Base-by-base conservation (phyloP, 2,888 invertebrate genomes). In the Ormia ochracea region DNA sequence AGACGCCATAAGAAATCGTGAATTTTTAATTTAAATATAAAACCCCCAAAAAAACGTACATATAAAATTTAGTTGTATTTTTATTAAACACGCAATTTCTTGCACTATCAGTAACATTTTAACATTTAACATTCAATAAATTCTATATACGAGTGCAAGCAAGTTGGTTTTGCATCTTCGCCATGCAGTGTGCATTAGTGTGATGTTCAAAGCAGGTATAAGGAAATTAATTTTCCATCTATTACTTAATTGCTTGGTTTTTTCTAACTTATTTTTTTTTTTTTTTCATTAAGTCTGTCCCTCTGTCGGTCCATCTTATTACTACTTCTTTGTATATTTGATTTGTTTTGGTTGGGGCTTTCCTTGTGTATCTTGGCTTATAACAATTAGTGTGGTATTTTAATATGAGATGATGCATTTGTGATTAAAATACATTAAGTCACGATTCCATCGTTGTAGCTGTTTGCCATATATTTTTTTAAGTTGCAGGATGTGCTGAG, bases 341-440 rank as follows among this genome's bases (percentile, higher is more conserved):
- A 23, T 50, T 66, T 50, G 36, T 19, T 21, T 45, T 36, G 19
- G 12, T 14, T 41, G 58, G 14, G 12, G 17, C 7, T 36, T 28
- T 19, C 45, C 2, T 61, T 50, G 63, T 66, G 12, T 41, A 45
- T 38, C n/a, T 75, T 66, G 43, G 56, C 48, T 77, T 78, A 69
- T 78, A 78, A 81, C 81, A 81, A 81, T 81, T 81, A 81, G 81
- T 74, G 77, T 74, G 77, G 81, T 81, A 81, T 81, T 81, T 81
- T 81, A 81, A 78, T 81, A 65, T 74, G 66, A 74, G 81, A 76
- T 76, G 76, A 80, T 72, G 80, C 63, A 68, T 76, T 80, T 76
- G 68, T 73, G 80, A 80, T 80, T 80, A 80, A 73, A 72, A 68
- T 68, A 63, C 80, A 80, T 80, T 80, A 72, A 76, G 80, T 80